A percentile compares a stretch with the other conserved stretches of the same genome.
phyloP scores from a whole-genome alignment of 1,140 invertebrate species.

The Macrostomum lignano region DNA sequence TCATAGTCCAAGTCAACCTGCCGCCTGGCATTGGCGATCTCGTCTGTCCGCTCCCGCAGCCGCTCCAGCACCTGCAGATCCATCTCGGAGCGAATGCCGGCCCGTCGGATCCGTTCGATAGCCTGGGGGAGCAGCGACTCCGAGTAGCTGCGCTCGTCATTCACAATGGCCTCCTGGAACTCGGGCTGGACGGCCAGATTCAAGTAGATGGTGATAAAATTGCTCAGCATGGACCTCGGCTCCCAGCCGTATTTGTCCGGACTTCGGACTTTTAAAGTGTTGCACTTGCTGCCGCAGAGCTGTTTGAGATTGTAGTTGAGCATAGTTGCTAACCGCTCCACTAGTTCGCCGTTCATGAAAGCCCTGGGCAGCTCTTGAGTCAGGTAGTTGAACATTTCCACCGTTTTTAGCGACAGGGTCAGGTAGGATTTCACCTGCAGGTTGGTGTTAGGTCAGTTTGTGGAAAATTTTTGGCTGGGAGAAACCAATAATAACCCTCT shows the following conservation, averaged over 20 bases:
- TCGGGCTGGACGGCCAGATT: slow-evolving; percentile 46
- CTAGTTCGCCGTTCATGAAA: slow-evolving; percentile 58
- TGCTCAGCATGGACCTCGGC: slow-evolving; percentile 53
- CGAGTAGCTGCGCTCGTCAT: too few species aligned
- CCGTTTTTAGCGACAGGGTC: slow-evolving; percentile 69
- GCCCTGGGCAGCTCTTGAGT: slow-evolving; percentile 72
- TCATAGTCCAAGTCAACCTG: too few species aligned
- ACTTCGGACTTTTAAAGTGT: slow-evolving; percentile 61
- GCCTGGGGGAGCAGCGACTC: too few species aligned
- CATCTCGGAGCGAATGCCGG: too few species aligned
- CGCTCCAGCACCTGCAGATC: too few species aligned
- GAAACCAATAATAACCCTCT: too few species aligned
- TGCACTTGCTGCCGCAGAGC: slow-evolving; percentile 81
- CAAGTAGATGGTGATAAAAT: slow-evolving; percentile 78
- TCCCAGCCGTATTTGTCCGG: slow-evolving; percentile 88
- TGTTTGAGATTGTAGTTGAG: slow-evolving; percentile 85
- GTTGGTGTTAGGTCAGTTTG: too few species aligned
- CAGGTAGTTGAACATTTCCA: slow-evolving; percentile 88
- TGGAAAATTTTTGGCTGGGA: too few species aligned
- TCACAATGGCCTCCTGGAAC: too few species aligned
- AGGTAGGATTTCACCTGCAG: slow-evolving; percentile 80
- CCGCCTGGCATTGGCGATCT: too few species aligned
- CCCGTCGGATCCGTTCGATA: too few species aligned
- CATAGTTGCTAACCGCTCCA: slow-evolving; percentile 75
- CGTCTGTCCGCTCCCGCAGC: too few species aligned